A percentile compares a stretch with the other conserved stretches of the same genome.
These are phyloP conservation scores for Acrobasis suavella DNA, from an alignment of 2,888 invertebrate species.

Conservation along the genomic window DNA sequence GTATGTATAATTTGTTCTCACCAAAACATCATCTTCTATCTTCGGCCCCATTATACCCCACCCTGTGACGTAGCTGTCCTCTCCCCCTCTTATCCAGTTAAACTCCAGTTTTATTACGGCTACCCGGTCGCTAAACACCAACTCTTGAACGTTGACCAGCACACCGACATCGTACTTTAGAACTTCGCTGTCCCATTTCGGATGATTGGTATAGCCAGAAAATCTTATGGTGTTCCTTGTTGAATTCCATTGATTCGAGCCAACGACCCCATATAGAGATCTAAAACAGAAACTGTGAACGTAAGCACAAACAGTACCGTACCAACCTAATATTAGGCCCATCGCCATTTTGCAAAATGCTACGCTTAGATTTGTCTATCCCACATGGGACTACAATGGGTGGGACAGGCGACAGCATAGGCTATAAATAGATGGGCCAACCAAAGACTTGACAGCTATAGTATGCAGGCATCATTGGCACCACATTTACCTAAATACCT, in stretches of 20 bases:
- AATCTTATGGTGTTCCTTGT: not conserved
- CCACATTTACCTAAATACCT: not conserved
- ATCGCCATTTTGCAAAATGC: too few relatives aligned
- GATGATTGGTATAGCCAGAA: not conserved
- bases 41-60: conserved; percentile 35
- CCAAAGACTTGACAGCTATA: not conserved
- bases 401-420: too few relatives aligned
- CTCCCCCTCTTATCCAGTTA: conserved; percentile 17
- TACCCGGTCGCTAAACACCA: not conserved
- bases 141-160: not conserved
- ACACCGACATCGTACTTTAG: not conserved
- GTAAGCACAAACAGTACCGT: too few relatives aligned
- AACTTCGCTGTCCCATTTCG: conserved; percentile 4
- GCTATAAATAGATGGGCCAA: too few relatives aligned
- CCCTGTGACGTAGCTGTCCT: conserved; percentile 34
- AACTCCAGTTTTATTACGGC: not conserved
- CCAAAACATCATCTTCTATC: not conserved
- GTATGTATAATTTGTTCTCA: too few relatives aligned
- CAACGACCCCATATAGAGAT: not conserved
- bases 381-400: too few relatives aligned
- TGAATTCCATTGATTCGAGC: conserved; percentile 4
- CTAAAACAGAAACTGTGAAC: not conserved
- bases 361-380: too few relatives aligned
- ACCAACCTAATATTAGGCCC: not conserved
- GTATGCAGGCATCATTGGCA: too few relatives aligned